A percentile compares a stretch with the other conserved stretches of the same genome.
phyloP scores from a whole-genome alignment of 1,140 invertebrate species.

The Heliconius eleuchia region DNA sequence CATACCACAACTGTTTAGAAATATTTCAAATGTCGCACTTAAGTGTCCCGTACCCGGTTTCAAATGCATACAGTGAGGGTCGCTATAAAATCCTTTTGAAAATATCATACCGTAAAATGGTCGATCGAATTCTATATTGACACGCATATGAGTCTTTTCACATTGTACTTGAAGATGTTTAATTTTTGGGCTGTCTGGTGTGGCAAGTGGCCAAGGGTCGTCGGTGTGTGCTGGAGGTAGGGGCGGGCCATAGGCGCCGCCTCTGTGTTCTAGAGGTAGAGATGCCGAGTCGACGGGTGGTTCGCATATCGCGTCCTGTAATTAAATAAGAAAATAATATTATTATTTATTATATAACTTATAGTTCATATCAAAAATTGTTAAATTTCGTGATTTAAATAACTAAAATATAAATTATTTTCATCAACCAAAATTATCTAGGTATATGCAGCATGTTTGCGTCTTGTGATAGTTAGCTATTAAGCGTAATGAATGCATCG shows the following conservation, averaged over 20 bases:
- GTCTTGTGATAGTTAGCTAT: neutral
- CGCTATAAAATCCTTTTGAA: constrained; percentile 95
- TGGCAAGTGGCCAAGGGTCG: constrained; percentile 91
- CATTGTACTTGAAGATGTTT: constrained; percentile 96
- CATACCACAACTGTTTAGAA: constrained; percentile 95
- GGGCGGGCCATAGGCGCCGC: constrained; percentile 85
- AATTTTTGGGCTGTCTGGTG: constrained; percentile 94
- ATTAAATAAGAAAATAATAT: constrained; percentile 54
- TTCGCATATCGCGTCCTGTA: constrained; percentile 87
- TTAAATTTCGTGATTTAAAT: neutral
- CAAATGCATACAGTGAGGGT: constrained; percentile 94
- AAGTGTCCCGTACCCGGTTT: constrained; percentile 94
- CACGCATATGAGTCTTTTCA: constrained; percentile 97
- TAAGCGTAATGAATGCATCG: constrained; percentile 47
- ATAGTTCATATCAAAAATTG: neutral
- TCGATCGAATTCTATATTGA: constrained; percentile 96
- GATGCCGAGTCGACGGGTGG: constrained; percentile 90
- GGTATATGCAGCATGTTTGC: neutral
- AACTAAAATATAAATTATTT: neutral
- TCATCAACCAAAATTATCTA: neutral
- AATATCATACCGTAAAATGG: constrained; percentile 98
- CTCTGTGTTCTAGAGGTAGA: constrained; percentile 89
- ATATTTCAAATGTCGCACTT: constrained; percentile 95
- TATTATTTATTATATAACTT: neutral
- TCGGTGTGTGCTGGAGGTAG: constrained; percentile 83